Evolutionary conservation across 2,113 vertebrate species (phyloP).

Genomic region (Cynocephalus volans): DNA sequence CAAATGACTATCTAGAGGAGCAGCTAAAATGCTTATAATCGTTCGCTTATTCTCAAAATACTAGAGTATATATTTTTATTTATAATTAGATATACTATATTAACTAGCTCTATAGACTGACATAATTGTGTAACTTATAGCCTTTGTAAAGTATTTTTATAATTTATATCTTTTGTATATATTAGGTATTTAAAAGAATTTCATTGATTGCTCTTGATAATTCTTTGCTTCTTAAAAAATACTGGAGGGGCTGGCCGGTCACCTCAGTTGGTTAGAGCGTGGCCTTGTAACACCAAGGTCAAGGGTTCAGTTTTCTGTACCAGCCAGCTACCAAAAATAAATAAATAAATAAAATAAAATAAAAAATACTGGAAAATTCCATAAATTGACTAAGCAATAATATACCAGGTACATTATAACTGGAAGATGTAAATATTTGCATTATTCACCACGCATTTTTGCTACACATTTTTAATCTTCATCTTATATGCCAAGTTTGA

Average conservation of each 20-base stretch:
- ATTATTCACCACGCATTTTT: constrained; percentile 59
- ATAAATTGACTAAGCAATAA: constrained; percentile 43
- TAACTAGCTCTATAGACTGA: constrained; percentile 75
- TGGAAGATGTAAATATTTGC: constrained; percentile 55
- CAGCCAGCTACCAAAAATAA: no score
- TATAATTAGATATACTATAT: constrained; percentile 75
- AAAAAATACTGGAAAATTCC: constrained; percentile 56
- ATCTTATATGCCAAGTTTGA: constrained; percentile 43
- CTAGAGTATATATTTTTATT: constrained; percentile 73
- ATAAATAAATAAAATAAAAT: no score
- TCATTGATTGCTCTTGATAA: constrained; percentile 35
- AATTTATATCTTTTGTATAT: constrained; percentile 50
- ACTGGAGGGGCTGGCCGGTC: not conserved
- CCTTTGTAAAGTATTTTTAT: constrained; percentile 62
- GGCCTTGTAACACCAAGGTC: no score
- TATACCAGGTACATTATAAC: constrained; percentile 62
- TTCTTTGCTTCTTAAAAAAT: constrained; percentile 65
- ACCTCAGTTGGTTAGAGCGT: no score
- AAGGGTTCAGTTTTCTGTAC: no score
- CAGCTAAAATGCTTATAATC: constrained; percentile 83
- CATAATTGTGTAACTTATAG: constrained; percentile 71
- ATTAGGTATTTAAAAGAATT: constrained; percentile 17
- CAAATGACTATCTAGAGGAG: constrained; percentile 83
- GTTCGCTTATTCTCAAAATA: constrained; percentile 83
- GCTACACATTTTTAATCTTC: constrained; percentile 57